Base-by-base conservation (phyloP, 2,888 invertebrate genomes). In the Oscheius sp. region DNA sequence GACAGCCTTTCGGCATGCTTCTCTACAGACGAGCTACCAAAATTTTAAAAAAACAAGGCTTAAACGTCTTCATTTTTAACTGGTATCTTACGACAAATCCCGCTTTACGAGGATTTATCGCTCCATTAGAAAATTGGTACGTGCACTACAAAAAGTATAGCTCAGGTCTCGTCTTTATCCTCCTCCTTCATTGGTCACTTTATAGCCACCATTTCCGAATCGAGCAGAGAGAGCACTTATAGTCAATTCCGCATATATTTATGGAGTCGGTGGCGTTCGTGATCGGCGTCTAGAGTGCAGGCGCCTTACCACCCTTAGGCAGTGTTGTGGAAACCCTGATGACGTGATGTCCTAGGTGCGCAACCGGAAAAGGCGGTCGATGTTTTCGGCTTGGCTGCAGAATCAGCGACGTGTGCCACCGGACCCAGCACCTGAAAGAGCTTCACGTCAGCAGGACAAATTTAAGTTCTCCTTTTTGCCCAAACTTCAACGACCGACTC, bases 301-400 rank as follows among this genome's bases (percentile, higher is more conserved):
- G 9, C 60, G 9, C 2, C 48, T 48, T 10, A 11, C 21, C 42
- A 42, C 50, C 48, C 48, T 29, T 48, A 63, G 47, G 47, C 63
- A 47, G 13, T 63, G 50, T 63, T 63, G 48, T 63, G 63, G 63
- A 63, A 63, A 63, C 48, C 63, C 53, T 37, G 35, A 68, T 68
- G 68, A 68, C 68, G 68, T 68, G 68, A 68, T 55, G 68, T 42
- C 68, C 42, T 55, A 68, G 68, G 68, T 68, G 68, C 68, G 68
- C 68, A 53, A 68, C 68, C 68, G 68, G 68, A 68, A 68, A 53
- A 68, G 68, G 68, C 68, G 68, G 68, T 68, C 70, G 59, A 70
- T 70, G 70, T 70, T 70, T 59, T 70, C 70, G 59, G 70, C 70
- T 47, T 70, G 70, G 70, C 58, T 70, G 58, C 70, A 55, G 59